Conservation (phyloP, 2,888 invertebrate genomes). For the Tridacna crocea region DNA sequence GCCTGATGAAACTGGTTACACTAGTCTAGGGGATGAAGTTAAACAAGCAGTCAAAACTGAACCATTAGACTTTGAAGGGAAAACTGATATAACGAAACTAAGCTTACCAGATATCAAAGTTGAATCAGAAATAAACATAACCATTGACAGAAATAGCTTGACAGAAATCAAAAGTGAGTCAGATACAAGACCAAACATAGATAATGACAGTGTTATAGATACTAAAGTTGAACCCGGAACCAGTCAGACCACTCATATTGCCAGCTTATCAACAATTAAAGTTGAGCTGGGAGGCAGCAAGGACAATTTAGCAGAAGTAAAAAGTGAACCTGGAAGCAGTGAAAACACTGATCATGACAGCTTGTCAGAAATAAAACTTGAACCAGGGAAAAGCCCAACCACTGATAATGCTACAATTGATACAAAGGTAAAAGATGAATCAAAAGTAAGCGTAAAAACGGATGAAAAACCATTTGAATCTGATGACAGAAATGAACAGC, state of each 20-base stretch:
- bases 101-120: not conserved
- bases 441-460: not conserved
- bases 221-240: not conserved
- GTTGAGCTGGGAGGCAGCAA: too few species aligned
- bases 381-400: too few species aligned
- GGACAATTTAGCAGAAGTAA: too few species aligned
- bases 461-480: not conserved
- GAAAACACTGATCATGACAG: too few species aligned
- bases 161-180: not conserved
- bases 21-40: not conserved
- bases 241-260: too few species aligned
- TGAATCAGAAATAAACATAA: not conserved
- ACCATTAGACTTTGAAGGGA: not conserved
- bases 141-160: not conserved
- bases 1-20: not conserved
- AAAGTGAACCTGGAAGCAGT: too few species aligned
- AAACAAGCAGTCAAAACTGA: not conserved
- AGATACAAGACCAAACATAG: not conserved
- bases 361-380: too few species aligned
- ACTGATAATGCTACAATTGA: too few species aligned
- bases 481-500: slow-evolving; percentile 10
- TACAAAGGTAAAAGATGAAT: too few species aligned
- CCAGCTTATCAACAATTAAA: too few species aligned
- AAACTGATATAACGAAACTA: not conserved
- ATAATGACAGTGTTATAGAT: not conserved